Conservation (phyloP, 2,113 vertebrate species). For the Boulengeromyrus knoepffleri region DNA sequence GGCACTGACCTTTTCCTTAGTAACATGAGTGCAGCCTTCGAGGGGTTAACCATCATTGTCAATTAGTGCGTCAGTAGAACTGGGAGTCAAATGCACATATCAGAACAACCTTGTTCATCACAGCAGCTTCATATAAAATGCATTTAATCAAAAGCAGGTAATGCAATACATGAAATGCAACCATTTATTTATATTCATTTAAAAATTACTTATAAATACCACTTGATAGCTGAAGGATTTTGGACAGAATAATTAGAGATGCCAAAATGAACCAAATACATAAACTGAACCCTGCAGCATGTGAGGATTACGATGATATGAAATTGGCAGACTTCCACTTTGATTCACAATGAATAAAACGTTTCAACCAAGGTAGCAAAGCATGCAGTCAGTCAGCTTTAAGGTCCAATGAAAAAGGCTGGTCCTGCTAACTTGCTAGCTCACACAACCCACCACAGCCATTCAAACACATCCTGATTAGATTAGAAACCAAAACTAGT, state of each 20-base stretch:
- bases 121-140: background rate
- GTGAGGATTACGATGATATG: background rate
- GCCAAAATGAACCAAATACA: background rate
- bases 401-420: background rate
- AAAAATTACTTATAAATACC: background rate
- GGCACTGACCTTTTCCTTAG: slow-evolving; percentile 47
- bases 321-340: background rate
- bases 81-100: slow-evolving; percentile 16
- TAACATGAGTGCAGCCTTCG: slow-evolving; percentile 61
- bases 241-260: background rate
- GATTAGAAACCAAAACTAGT: background rate
- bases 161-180: background rate
- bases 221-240: background rate
- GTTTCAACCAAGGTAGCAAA: background rate
- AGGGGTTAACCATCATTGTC: slow-evolving; percentile 55
- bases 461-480: background rate
- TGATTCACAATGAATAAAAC: background rate
- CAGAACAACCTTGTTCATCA: background rate
- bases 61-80: slow-evolving; percentile 52
- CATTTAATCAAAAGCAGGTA: background rate
- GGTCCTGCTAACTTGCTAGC: background rate
- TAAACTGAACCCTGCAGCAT: background rate
- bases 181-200: background rate
- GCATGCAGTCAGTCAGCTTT: background rate
- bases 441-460: background rate